phyloP scores from a whole-genome alignment of 2,888 invertebrate species.

The Drosophila mayaguana region DNA sequence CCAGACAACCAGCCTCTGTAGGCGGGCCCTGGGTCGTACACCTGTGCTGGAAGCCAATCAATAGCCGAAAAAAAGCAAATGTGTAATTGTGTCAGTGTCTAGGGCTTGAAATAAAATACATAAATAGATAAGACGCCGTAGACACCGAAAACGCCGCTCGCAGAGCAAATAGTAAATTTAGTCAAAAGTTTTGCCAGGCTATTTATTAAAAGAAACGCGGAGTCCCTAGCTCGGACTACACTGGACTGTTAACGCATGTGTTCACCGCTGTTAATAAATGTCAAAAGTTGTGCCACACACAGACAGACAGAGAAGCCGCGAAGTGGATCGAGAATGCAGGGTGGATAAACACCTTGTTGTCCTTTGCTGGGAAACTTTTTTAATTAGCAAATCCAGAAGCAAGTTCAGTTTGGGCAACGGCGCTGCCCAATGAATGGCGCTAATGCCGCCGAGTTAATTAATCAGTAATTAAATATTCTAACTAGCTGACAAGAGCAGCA shows the following conservation, averaged over 20 bases:
- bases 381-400: conserved; percentile 66
- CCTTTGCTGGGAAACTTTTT: conserved; percentile 64
- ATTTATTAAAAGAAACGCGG: conserved; percentile 23
- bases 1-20: conserved; percentile 17
- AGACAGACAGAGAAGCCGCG: background rate
- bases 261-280: conserved; percentile 24
- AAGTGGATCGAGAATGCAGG: background rate
- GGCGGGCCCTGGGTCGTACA: conserved; percentile 20
- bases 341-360: conserved; percentile 34
- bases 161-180: conserved; percentile 1
- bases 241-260: background rate
- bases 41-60: conserved; percentile 42
- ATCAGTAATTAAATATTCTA: conserved; percentile 74
- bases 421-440: conserved; percentile 31
- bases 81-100: conserved; percentile 17
- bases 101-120: conserved; percentile 2
- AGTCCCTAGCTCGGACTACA: background rate
- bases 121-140: conserved; percentile 20
- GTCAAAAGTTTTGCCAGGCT: conserved; percentile 10
- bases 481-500: conserved; percentile 48
- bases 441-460: conserved; percentile 59
- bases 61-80: conserved; percentile 31
- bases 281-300: conserved; percentile 26
- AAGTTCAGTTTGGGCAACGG: conserved; percentile 45
- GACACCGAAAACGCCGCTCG: background rate